phyloP scores from a whole-genome alignment of 2,888 invertebrate genomes.

The Drosophila mettleri region DNA sequence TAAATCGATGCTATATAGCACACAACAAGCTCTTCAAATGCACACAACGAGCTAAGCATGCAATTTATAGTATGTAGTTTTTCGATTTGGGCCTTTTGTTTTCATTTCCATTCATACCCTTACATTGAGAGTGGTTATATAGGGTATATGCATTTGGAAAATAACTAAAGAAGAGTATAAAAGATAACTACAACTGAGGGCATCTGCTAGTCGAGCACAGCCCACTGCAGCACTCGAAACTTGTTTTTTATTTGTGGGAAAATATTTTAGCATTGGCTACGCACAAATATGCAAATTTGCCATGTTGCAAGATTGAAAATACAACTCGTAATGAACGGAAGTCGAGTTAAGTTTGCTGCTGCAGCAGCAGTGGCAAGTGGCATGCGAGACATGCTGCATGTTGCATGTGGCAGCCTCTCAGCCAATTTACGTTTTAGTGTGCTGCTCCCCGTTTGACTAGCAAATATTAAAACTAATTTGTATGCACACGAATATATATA shows the following conservation, averaged over 20 bases:
- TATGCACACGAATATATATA: conserved; percentile 22
- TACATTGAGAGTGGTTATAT: neutral
- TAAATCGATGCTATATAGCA: conserved; percentile 30
- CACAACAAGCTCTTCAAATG: conserved; percentile 8
- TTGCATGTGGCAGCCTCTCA: conserved; percentile 18
- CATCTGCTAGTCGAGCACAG: neutral
- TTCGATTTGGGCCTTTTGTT: conserved; percentile 31
- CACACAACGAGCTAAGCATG: conserved; percentile 53
- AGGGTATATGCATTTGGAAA: neutral
- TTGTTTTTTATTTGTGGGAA: conserved; percentile 46
- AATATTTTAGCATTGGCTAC: conserved; percentile 52
- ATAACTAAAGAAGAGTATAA: neutral
- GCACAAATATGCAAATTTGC: conserved; percentile 35
- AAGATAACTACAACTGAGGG: neutral
- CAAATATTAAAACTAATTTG: conserved; percentile 57
- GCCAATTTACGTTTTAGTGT: conserved; percentile 31
- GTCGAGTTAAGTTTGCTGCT: conserved; percentile 39
- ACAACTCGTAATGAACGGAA: conserved; percentile 35
- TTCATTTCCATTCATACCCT: conserved; percentile 4
- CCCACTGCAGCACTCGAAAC: neutral
- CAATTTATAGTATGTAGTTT: conserved; percentile 54
- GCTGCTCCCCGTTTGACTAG: conserved; percentile 24
- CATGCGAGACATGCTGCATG: neutral
- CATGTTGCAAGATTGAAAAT: conserved; percentile 29
- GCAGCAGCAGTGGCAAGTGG: conserved; percentile 5